Evolutionary conservation across 2,113 vertebrate species (phyloP), one percentile per base, ranked within the genome.

Genomic region (Neofelis nebulosa): DNA sequence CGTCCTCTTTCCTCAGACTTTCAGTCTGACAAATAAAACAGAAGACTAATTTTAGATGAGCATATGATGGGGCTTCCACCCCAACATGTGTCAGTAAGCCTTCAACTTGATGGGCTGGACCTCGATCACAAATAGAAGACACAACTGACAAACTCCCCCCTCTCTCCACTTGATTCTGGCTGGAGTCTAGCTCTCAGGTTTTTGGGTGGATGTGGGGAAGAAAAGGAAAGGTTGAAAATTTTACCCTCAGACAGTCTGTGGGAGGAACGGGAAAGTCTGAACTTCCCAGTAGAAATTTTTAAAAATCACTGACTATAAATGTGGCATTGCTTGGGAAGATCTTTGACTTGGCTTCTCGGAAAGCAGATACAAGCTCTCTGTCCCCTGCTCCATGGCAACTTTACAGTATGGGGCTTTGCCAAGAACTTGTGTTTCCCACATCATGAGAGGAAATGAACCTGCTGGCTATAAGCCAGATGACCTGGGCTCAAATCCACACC

Each of bases 251-350:
- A 84, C 45, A 52, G 31, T 92, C 41, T 41, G 38, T 94, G 76
- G 86, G 45, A 94, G 78, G 94, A 89, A 84, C 79, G 38, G 76
- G 29, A 92, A 96, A 89, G 36, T 84, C 88, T 91, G 57, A 18
- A 41, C 31, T 94, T 94, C 95, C 87, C 83, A 66, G 87, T 87
- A 87, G 76, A 82, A 78, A 73, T 66, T 36, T 73, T 93, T 69
- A 36, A 19, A 83, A 96, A 74, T 88, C 82, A 55, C 89, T 87
- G 65, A 90, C 91, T 92, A 71, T 65, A 90, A 97, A 83, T 14
- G 63, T 78, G 68, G 87, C 61, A 29, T 85, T 80, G 92, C 68
- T 91, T 88, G 83, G 87, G 68, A 95, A 96, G 68, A 57, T 68
- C 55, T 88, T 94, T 86, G 41, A 61, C 14, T 68, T 0, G 7